Evolutionary conservation across 1,140 invertebrate genomes (phyloP), one percentile per base, ranked within the genome.

Genomic region (Zeugodacus cucurbitae): DNA sequence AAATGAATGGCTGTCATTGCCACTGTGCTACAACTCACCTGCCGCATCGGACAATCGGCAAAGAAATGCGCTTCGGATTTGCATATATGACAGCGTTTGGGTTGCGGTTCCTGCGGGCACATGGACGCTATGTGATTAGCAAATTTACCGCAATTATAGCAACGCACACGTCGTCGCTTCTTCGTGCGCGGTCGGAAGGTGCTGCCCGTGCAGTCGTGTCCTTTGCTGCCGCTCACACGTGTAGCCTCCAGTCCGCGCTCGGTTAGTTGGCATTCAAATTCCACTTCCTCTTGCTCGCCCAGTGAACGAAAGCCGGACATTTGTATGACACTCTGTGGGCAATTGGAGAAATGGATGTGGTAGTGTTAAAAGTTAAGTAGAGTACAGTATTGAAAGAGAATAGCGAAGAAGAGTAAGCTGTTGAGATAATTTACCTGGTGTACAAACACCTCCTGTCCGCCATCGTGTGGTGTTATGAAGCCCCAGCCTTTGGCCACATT

Each of bases 401-500:
- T 11, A 11, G 44, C 14, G 48, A 14, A 4, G 14, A 17, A 54
- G 57, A 26, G 20, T 54, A 1, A n/a, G 32, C 11, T 41, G 11
- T 34, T 26, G 10, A 64, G 62, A 44, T 11, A 20, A 58, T 59
- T 90, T 94, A 98, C 97, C 96, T 98, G 97, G 94, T 98, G 97
- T 44, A 98, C 97, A 93, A 98, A 98, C 44, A 98, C 97, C 93
- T 98, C 97, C 91, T 97, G 96, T 14, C 96, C 96, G 11, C 96
- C 97, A 94, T 98, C 97, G 90, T 97, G 96, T 22, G 97, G 97
- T 59, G 97, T 98, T 89, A 98, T 96, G 94, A 98, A 98, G 26
- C 97, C 97, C 97, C 97, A 98, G 26, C 97, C 97, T 94, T 98
- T 98, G 89, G 96, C 97, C 64, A 98, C 97, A 92, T 98, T 98